phyloP scores from a whole-genome alignment of 2,797 vertebrate species.

The Acomys russatus region DNA sequence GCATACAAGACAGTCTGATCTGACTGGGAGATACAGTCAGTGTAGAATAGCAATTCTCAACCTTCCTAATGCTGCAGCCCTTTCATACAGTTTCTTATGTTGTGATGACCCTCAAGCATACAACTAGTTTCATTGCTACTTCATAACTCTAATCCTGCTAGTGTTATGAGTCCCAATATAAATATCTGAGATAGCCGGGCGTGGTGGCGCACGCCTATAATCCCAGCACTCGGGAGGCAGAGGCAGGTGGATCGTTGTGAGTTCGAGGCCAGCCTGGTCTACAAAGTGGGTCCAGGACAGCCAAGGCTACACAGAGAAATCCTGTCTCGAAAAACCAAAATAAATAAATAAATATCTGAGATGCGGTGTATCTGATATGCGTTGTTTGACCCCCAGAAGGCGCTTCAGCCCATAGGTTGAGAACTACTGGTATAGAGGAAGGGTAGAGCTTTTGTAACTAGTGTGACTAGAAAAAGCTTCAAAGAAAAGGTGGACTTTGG shows the following conservation, averaged over 20 bases:
- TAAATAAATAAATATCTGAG: neutral
- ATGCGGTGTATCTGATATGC: neutral
- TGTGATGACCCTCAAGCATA: neutral
- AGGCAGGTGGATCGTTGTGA: too few species aligned
- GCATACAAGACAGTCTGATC: neutral
- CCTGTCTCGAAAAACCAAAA: too few species aligned
- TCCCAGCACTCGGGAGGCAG: too few species aligned
- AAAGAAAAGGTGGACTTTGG: neutral
- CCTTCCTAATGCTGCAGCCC: neutral
- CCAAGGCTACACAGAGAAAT: too few species aligned
- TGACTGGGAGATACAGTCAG: neutral
- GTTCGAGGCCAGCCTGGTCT: too few species aligned
- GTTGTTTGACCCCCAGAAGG: neutral
- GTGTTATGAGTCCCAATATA: neutral
- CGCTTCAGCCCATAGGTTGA: neutral
- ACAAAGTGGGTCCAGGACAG: too few species aligned
- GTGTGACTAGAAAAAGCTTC: neutral
- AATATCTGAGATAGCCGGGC: too few species aligned
- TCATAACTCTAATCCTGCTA: neutral
- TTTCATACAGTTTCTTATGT: neutral
- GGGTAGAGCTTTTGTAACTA: neutral
- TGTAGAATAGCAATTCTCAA: neutral
- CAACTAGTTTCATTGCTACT: neutral
- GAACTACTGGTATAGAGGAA: neutral
- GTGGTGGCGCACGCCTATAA: too few species aligned